These are phyloP conservation scores for Platysteira castanea DNA, from an alignment of 2,113 vertebrate species.

Conservation along the genomic window DNA sequence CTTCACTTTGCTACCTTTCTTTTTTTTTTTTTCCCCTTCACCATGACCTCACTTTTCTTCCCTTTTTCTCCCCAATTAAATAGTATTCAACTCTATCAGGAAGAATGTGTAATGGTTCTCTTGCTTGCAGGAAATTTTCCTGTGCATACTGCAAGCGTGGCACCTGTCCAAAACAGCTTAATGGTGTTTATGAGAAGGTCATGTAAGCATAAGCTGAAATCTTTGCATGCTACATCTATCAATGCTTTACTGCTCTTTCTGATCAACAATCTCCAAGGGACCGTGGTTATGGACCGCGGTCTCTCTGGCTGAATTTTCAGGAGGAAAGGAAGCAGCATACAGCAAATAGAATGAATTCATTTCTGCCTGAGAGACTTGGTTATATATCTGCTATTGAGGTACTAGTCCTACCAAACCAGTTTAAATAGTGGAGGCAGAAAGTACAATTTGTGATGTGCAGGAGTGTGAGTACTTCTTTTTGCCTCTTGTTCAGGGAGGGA, in stretches of 20 bases:
- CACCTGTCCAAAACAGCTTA: conserved; percentile 22
- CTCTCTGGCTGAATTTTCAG: conserved; percentile 13
- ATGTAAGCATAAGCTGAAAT: conserved; percentile 25
- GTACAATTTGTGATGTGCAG: background rate
- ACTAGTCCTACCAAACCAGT: background rate
- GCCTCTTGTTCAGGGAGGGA: background rate
- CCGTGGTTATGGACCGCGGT: background rate
- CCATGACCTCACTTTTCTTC: conserved; percentile 40
- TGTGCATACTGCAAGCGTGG: background rate
- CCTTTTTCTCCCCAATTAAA: conserved; percentile 10
- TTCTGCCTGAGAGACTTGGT: background rate
- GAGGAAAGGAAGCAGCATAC: background rate
- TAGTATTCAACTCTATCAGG: conserved; percentile 18
- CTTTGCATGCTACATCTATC: conserved; percentile 9
- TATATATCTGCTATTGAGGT: background rate
- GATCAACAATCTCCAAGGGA: conserved; percentile 4
- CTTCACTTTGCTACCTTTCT: background rate
- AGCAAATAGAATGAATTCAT: background rate
- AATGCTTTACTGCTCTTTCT: conserved; percentile 31
- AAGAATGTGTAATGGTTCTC: conserved; percentile 42
- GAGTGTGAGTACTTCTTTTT: background rate
- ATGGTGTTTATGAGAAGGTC: conserved; percentile 61
- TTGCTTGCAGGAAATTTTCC: conserved; percentile 40
- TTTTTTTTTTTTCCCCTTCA: background rate
- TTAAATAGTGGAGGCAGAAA: background rate